Percentiles rank a stretch among this genome's conserved stretches.
Conservation (phyloP, 2,113 vertebrate genomes). For the Dryoscopus gambensis region DNA sequence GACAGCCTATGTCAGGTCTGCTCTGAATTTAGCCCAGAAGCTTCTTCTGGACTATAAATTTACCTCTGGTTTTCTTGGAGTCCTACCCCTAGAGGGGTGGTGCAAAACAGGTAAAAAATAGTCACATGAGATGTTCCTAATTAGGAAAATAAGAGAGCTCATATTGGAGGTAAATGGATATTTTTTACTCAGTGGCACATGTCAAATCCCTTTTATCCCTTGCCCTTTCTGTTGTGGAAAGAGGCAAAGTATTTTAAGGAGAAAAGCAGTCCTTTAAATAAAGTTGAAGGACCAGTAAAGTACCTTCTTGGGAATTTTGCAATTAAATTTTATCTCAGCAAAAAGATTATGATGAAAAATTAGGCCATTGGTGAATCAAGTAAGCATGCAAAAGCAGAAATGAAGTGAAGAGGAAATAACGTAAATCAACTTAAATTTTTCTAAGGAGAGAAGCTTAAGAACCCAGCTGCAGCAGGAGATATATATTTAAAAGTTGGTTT, state of each 20-base stretch:
- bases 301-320: background rate
- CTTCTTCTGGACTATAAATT: background rate
- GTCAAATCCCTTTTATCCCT: background rate
- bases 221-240: background rate
- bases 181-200: background rate
- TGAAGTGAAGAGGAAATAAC: background rate
- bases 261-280: background rate
- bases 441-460: background rate
- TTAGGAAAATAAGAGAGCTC: background rate
- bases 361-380: background rate
- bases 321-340: background rate
- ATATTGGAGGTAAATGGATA: background rate
- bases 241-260: background rate
- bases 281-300: background rate
- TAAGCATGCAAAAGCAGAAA: background rate
- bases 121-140: background rate
- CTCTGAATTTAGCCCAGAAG: background rate
- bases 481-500: background rate
- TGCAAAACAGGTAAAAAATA: background rate
- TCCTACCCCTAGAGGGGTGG: background rate
- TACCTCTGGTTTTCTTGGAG: background rate
- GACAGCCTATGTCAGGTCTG: background rate
- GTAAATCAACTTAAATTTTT: background rate
- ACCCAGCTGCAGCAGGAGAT: background rate
- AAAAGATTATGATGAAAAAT: background rate